Percentiles rank a stretch among this genome's conserved stretches.
Evolutionary conservation across 1,140 invertebrate genomes (phyloP).

Genomic region (Diabrotica undecimpunctata): DNA sequence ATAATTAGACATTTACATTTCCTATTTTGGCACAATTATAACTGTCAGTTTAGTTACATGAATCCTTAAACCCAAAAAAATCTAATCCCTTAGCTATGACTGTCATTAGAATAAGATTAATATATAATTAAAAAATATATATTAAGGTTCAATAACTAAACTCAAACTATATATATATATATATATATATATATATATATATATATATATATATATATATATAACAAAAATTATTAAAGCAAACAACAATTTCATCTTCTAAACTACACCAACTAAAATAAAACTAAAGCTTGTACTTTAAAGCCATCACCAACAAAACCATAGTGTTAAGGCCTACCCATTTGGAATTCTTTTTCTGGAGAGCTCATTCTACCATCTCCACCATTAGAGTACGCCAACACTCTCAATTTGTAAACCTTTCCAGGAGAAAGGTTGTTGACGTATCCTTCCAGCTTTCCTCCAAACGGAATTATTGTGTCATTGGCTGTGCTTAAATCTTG

Average conservation of each 20-base stretch:
- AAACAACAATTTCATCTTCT: not conserved
- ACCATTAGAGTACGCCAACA: conserved; percentile 88
- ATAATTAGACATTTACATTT: too few species aligned
- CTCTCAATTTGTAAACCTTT: conserved; percentile 83
- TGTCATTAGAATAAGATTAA: too few species aligned
- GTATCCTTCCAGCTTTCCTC: conserved; percentile 71
- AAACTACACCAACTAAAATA: not conserved
- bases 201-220: too few species aligned
- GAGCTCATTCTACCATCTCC: conserved; percentile 96
- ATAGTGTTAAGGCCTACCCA: conserved; percentile 55
- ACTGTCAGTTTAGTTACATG: too few species aligned
- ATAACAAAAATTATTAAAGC: too few species aligned
- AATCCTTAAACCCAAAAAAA: too few species aligned
- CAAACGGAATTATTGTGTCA: conserved; percentile 75
- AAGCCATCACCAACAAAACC: not conserved
- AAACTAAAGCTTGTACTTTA: conserved; percentile 10
- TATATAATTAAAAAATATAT: too few species aligned
- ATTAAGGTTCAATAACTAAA: too few species aligned
- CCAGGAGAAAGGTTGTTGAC: conserved; percentile 78
- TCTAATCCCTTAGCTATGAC: too few species aligned
- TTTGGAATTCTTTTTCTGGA: conserved; percentile 81
- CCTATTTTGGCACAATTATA: too few species aligned
- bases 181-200: too few species aligned
- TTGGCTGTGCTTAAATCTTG: conserved; percentile 89
- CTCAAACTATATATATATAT: too few species aligned